These are phyloP conservation scores for Anastrepha ludens DNA, from an alignment of 1,140 invertebrate genomes.

Conservation along the genomic window DNA sequence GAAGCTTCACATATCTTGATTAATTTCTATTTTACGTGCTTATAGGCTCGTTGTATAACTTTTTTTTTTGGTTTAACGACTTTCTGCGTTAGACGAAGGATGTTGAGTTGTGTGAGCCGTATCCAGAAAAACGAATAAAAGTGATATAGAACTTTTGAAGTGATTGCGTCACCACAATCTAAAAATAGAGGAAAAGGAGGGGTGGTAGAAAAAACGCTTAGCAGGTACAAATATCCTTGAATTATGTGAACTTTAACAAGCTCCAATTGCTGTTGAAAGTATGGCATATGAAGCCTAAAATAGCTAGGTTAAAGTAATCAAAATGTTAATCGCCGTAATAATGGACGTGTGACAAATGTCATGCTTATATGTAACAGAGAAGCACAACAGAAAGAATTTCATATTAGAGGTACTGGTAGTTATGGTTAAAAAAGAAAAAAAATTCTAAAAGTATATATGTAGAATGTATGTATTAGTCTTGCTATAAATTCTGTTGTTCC, in stretches of 20 bases:
- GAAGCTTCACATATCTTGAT: background rate
- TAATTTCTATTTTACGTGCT: constrained; percentile 10
- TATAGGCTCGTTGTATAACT: background rate
- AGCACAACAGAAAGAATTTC: no score
- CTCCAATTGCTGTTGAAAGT: background rate
- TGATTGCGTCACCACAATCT: background rate
- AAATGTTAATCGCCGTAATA: background rate
- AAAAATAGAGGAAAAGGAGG: background rate
- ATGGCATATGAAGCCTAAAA: background rate
- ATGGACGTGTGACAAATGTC: background rate
- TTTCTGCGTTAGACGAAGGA: background rate
- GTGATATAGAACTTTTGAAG: background rate
- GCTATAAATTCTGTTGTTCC: no score
- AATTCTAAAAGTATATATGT: no score
- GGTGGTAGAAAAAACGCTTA: background rate
- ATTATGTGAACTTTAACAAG: no score
- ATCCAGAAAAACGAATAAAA: background rate
- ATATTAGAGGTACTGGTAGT: no score
- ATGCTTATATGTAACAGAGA: no score
- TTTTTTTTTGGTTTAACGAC: background rate
- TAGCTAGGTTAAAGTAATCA: background rate
- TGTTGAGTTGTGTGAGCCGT: background rate
- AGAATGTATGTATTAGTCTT: no score
- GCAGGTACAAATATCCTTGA: no score
- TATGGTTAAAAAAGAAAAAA: no score